Evolutionary conservation across 1,140 invertebrate species (phyloP).

Genomic region (Danaus plexippus): DNA sequence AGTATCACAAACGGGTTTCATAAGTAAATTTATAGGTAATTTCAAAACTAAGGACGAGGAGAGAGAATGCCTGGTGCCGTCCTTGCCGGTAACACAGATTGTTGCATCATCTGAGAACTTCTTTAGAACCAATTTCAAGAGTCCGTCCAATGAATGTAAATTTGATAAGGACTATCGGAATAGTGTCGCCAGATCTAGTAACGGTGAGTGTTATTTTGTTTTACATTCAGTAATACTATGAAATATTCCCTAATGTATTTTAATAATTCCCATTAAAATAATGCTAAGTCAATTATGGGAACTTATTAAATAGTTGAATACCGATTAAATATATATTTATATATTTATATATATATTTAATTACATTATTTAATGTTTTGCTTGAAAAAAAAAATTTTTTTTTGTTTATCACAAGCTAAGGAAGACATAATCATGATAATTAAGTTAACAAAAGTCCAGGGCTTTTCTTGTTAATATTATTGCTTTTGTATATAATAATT

Average conservation of each 20-base stretch:
- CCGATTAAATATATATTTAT: too few species aligned
- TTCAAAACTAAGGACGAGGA: slow-evolving; percentile 63
- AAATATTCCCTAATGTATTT: background rate
- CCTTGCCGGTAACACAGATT: slow-evolving; percentile 45
- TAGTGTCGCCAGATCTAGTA: slow-evolving; percentile 54
- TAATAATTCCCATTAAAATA: too few species aligned
- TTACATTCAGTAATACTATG: slow-evolving; percentile 6
- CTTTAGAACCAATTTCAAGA: slow-evolving; percentile 65
- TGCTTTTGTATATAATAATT: too few species aligned
- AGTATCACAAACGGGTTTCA: slow-evolving; percentile 52
- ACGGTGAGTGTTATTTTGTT: slow-evolving; percentile 41
- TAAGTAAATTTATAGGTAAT: slow-evolving; percentile 66
- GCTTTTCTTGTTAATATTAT: too few species aligned
- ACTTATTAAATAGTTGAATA: too few species aligned
- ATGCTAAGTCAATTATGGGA: too few species aligned
- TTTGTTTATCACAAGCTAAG: too few species aligned
- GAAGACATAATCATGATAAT: too few species aligned
- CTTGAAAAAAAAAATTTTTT: too few species aligned
- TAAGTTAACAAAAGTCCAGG: too few species aligned
- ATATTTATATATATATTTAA: too few species aligned
- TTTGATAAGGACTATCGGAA: slow-evolving; percentile 56
- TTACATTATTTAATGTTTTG: too few species aligned
- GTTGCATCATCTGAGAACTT: slow-evolving; percentile 67
- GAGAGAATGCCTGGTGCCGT: slow-evolving; percentile 52
- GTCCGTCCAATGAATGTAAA: slow-evolving; percentile 42